Evolutionary conservation across 2,113 vertebrate genomes (phyloP).

Genomic region (Brienomyrus brachyistius): DNA sequence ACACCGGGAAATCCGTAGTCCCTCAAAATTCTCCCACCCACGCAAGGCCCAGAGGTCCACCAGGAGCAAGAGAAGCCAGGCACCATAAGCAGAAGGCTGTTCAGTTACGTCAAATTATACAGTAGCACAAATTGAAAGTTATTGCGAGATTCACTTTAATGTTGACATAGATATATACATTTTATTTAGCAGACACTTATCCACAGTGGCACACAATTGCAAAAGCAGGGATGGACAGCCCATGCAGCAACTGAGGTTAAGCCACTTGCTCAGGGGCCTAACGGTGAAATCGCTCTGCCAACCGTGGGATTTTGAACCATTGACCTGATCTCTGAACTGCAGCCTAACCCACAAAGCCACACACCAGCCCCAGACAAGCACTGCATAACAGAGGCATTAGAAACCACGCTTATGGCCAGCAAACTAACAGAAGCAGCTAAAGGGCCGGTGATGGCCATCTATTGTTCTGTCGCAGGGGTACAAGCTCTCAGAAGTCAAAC

Average conservation of each 20-base stretch:
- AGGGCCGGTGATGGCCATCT: not conserved
- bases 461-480: not conserved
- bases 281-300: not conserved
- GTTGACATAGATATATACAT: not conserved
- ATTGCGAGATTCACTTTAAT: not conserved
- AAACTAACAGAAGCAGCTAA: not conserved
- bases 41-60: not conserved
- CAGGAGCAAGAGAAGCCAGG: not conserved
- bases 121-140: not conserved
- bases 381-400: not conserved
- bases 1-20: not conserved
- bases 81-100: not conserved
- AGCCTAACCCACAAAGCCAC: not conserved
- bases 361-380: not conserved
- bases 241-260: not conserved
- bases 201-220: not conserved
- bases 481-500: not conserved
- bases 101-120: not conserved
- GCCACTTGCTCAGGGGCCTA: not conserved
- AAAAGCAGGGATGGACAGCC: not conserved
- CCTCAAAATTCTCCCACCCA: not conserved
- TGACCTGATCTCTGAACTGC: not conserved
- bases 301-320: not conserved
- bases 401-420: not conserved
- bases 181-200: not conserved